These are phyloP conservation scores for Pseudanteris insignis DNA, from an alignment of 2,888 invertebrate species.

Conservation along the genomic window DNA sequence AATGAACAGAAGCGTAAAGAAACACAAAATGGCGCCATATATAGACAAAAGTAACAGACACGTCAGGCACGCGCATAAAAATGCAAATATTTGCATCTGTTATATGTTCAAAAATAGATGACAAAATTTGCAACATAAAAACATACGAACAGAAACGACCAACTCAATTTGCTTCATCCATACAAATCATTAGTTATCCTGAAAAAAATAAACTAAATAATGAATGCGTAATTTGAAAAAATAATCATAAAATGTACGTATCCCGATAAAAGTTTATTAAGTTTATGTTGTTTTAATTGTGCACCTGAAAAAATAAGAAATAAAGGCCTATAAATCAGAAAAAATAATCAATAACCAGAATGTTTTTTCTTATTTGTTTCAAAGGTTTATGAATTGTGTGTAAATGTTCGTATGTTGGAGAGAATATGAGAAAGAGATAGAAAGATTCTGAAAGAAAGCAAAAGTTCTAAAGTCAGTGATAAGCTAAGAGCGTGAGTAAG, in stretches of 20 bases:
- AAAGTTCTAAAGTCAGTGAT: constrained; percentile 36
- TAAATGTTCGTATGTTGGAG: constrained; percentile 46
- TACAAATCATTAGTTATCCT: constrained; percentile 1
- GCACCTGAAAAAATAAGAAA: too few species aligned
- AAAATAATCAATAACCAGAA: too few species aligned
- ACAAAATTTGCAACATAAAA: constrained; percentile 22
- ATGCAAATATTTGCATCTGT: constrained; percentile 4
- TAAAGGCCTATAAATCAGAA: too few species aligned
- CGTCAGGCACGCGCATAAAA: too few species aligned
- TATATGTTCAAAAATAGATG: constrained; percentile 1
- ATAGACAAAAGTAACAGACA: too few species aligned
- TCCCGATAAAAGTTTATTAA: too few species aligned
- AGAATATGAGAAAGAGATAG: constrained; percentile 24
- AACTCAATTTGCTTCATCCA: constrained; percentile 16
- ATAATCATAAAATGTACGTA: too few species aligned
- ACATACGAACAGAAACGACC: constrained; percentile 39
- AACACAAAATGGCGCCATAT: constrained; percentile 46
- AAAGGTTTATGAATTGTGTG: constrained; percentile 40
- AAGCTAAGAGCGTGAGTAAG: constrained; percentile 53
- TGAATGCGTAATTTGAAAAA: too few species aligned
- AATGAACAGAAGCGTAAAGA: constrained; percentile 46
- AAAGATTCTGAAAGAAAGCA: constrained; percentile 42
- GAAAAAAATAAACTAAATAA: not conserved
- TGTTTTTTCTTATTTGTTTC: too few species aligned
- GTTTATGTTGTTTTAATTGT: too few species aligned